A percentile compares a stretch with the other conserved stretches of the same genome.
phyloP scores from a whole-genome alignment of 2,113 vertebrate species.

The Cettia cetti region DNA sequence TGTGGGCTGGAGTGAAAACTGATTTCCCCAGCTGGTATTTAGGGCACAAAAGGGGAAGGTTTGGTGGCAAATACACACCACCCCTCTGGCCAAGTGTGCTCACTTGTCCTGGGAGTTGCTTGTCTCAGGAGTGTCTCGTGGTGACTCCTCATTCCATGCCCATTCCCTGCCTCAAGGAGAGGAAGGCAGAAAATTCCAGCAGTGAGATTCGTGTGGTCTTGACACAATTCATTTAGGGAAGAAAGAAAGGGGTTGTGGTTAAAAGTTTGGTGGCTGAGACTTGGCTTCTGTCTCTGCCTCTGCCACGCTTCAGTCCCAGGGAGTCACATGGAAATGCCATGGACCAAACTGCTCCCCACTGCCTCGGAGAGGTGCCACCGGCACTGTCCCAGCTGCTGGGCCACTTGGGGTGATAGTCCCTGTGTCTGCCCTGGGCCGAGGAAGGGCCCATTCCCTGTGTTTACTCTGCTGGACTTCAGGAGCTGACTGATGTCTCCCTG shows the following conservation, averaged over 20 bases:
- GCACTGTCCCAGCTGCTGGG: fast-evolving
- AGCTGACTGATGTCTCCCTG: constrained; percentile 25
- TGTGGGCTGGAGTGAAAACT: not conserved
- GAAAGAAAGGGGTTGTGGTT: not conserved
- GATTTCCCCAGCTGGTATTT: too few relatives aligned
- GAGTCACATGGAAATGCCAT: fast-evolving
- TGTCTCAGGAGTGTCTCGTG: fast-evolving
- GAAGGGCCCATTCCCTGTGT: not conserved
- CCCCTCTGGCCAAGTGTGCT: not conserved
- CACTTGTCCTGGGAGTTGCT: not conserved
- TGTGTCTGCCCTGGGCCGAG: fast-evolving
- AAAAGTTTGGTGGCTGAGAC: not conserved
- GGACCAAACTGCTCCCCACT: not conserved
- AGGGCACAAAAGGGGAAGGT: not conserved
- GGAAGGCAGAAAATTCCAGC: not conserved
- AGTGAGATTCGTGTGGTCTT: fast-evolving
- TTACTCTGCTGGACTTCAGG: not conserved
- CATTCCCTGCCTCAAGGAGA: not conserved
- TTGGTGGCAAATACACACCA: not conserved
- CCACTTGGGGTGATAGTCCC: not conserved
- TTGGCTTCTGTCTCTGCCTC: not conserved
- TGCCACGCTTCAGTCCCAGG: not conserved
- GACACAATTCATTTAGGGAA: not conserved
- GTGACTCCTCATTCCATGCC: not conserved
- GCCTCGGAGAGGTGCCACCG: not conserved